A percentile compares a stretch with the other conserved stretches of the same genome.
phyloP scores from a whole-genome alignment of 2,113 vertebrate species.

The Heterocephalus glaber region DNA sequence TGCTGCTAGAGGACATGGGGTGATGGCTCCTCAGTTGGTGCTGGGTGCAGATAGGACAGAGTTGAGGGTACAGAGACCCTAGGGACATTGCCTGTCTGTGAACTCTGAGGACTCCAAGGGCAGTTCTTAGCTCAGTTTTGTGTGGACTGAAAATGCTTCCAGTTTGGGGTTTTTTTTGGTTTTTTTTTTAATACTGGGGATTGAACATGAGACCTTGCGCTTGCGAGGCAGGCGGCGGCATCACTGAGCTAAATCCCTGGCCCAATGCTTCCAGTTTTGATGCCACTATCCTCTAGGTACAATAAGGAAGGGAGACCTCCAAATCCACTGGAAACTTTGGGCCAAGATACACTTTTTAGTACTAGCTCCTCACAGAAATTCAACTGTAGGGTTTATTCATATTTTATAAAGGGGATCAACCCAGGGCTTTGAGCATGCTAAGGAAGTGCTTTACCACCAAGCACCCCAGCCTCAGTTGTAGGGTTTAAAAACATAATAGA shows the following conservation, averaged over 20 bases:
- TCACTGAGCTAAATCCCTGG: too few species aligned
- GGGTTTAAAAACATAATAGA: background rate
- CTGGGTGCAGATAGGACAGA: background rate
- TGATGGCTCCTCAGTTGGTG: background rate
- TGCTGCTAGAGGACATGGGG: background rate
- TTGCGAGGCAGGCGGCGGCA: too few species aligned
- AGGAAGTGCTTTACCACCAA: background rate
- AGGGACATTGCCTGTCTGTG: background rate
- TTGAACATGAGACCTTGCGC: too few species aligned
- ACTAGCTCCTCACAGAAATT: background rate
- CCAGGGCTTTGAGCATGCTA: background rate
- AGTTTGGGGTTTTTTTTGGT: background rate
- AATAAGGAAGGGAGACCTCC: background rate
- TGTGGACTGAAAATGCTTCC: background rate
- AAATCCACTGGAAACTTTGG: background rate
- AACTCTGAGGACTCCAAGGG: background rate
- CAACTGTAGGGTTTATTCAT: background rate
- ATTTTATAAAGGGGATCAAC: background rate
- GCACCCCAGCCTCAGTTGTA: too few species aligned
- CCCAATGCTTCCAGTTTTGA: too few species aligned
- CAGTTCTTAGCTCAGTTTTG: background rate
- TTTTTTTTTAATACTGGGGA: too few species aligned
- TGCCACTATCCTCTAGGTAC: background rate
- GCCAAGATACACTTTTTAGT: background rate
- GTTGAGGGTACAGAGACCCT: background rate